phyloP scores from a whole-genome alignment of 2,888 invertebrate species.

The Tridacna crocea region DNA sequence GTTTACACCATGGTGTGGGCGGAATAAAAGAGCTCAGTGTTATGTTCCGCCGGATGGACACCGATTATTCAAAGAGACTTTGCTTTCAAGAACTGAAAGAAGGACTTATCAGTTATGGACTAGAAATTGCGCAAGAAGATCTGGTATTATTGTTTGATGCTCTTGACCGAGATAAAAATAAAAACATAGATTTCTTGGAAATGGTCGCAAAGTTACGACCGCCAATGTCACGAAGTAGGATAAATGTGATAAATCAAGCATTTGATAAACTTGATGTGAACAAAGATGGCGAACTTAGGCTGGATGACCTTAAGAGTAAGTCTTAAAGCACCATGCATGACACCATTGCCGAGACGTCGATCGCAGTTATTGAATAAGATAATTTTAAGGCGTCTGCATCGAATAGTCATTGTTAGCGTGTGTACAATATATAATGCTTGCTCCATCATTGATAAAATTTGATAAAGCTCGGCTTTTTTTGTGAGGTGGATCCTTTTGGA shows the following conservation, averaged over 20 bases:
- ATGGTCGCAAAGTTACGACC: slow-evolving; percentile 76
- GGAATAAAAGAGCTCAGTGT: slow-evolving; percentile 77
- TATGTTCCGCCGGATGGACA: slow-evolving; percentile 78
- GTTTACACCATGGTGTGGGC: slow-evolving; percentile 69
- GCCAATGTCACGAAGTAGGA: slow-evolving; percentile 68
- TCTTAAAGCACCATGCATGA: not conserved
- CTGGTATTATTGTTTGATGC: slow-evolving; percentile 71
- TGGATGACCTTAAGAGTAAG: slow-evolving; percentile 81
- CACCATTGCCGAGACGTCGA: too few relatives aligned
- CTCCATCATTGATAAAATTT: too few relatives aligned
- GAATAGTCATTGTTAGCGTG: too few relatives aligned
- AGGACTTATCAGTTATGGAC: slow-evolving; percentile 71
- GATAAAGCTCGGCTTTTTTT: too few relatives aligned
- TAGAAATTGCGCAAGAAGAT: slow-evolving; percentile 70
- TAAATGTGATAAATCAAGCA: slow-evolving; percentile 76
- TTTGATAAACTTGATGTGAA: slow-evolving; percentile 79
- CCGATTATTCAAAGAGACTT: slow-evolving; percentile 77
- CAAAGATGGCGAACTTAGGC: slow-evolving; percentile 73
- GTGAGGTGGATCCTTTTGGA: too few relatives aligned
- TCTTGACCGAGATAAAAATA: slow-evolving; percentile 78
- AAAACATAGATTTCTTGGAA: slow-evolving; percentile 78
- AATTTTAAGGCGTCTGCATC: too few relatives aligned
- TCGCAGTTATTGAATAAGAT: too few relatives aligned
- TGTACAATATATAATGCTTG: too few relatives aligned
- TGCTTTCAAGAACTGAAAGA: slow-evolving; percentile 75